Evolutionary conservation across 2,113 vertebrate genomes (phyloP), one percentile per base, ranked within the genome.

Genomic region (Calyptommatus sinebrachiatus): DNA sequence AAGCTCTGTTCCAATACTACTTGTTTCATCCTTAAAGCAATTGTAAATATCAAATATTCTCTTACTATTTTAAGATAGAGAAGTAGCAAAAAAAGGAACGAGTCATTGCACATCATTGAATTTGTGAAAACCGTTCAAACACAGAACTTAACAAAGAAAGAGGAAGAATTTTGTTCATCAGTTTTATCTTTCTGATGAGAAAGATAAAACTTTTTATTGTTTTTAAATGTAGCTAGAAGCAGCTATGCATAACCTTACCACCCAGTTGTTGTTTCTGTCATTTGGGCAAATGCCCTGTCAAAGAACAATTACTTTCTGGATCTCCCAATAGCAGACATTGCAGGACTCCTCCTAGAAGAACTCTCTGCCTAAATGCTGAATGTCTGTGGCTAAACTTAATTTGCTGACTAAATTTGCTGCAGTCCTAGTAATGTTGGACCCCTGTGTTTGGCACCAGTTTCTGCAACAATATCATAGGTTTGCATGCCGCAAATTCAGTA

Each of bases 101-200:
- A 68, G 48, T 35, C 76, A 79, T 31, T 79, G 68, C 78, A 46
- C 62, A 45, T 67, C 71, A 82, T 86, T 61, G 68, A 71, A 16
- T 24, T 78, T 83, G 71, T 73, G 66, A 29, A 57, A 71, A 22
- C 35, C 7, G 71, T 80, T 85, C 81, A 82, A 79, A 66, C 46
- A 84, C 76, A 75, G 48, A 83, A 72, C 66, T 86, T 89, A 85
- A 75, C 35, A 77, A 88, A 72, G 82, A 7, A 86, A 78, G 65
- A 80, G 45, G 69, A 82, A 83, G 80, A 79, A 74, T 76, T 86
- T 72, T 78, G 78, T 76, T 81, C 77, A 28, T 50, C 65, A 78
- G 66, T 90, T 74, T 79, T 81, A 80, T 78, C n/a, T n/a, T n/a
- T n/a, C n/a, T 82, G 70, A 73, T 88, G 71, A 68, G 50, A 53